Evolutionary conservation across 2,113 vertebrate genomes (phyloP).

Genomic region (Podilymbus podiceps): DNA sequence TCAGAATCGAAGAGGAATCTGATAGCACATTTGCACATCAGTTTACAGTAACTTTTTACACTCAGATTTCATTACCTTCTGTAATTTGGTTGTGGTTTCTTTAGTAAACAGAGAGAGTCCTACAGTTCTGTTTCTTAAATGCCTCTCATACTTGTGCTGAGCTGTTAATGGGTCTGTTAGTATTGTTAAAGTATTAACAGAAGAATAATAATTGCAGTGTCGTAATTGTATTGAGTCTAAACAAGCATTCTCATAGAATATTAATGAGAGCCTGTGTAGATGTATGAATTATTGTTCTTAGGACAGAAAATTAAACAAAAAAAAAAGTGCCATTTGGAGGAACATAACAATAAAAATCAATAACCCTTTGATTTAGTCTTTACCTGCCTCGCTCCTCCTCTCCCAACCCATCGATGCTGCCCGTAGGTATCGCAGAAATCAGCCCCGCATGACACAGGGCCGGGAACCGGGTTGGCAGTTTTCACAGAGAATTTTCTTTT

Average conservation of each 20-base stretch:
- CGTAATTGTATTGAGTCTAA: not conserved
- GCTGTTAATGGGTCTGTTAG: conserved; percentile 35
- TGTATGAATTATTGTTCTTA: conserved; percentile 5
- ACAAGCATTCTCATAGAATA: conserved; percentile 36
- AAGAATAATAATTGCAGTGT: conserved; percentile 27
- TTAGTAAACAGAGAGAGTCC: not conserved
- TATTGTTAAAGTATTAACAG: conserved; percentile 39
- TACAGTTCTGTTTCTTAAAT: not conserved
- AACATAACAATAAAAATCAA: not conserved
- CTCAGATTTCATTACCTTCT: not conserved
- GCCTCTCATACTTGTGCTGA: not conserved
- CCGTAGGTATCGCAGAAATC: not conserved
- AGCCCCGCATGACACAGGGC: fast-evolving
- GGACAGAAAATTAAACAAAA: not conserved
- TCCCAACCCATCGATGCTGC: not conserved
- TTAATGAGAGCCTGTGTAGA: conserved; percentile 25
- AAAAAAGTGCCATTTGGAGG: not conserved
- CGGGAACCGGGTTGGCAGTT: not conserved
- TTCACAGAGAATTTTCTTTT: not conserved
- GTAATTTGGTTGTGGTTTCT: not conserved
- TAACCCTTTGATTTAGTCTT: not conserved
- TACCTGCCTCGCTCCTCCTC: not conserved
- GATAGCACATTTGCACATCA: not conserved
- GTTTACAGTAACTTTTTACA: not conserved
- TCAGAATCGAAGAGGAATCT: not conserved